Evolutionary conservation across 1,140 invertebrate genomes (phyloP), one percentile per base, ranked within the genome.

Genomic region (Holcopasites calliopsidis): DNA sequence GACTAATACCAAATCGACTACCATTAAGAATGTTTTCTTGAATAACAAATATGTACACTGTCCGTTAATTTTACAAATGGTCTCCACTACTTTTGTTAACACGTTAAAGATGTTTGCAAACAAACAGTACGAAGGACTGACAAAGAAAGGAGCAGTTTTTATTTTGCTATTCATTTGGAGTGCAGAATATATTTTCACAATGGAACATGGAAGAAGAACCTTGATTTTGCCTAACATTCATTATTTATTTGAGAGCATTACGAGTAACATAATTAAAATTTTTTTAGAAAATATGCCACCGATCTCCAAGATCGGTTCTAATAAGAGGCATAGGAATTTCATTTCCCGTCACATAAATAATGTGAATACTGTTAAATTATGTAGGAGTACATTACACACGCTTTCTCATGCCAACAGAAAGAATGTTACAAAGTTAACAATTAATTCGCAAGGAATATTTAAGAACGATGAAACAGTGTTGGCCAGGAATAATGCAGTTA

Each of bases 101-200:
- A 8, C 33, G 31, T 58, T 68, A 38, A 62, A 21, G 6, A 61
- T 23, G 18, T n/a, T 21, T 28, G 3, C 21, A 28, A 33, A 26
- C 44, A 21, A 23, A 62, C 72, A 31, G 18, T 77, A 7, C n/a
- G 21, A 77, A 76, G 28, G 54, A 77, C 13, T 26, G 28, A n/a
- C 44, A 6, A 38, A 60, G 0, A 47, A 71, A 18, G 71, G 64
- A 35, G 61, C 28, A 40, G 76, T 66, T 74, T 88, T 88, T 80
- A 72, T 82, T 31, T 78, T 84, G 28, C n/a, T 89, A 1, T 85
- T 80, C 47, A 81, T 90, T 10, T 68, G 73, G 13, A 80, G 85
- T 23, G 28, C 69, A 8, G 79, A 88, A 42, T 86, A 86, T 54
- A 55, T 61, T 38, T 70, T 72, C 8, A 47, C 40, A 10, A 28